Evolutionary conservation across 2,888 invertebrate species (phyloP).

Genomic region (Tupiocoris notatus): DNA sequence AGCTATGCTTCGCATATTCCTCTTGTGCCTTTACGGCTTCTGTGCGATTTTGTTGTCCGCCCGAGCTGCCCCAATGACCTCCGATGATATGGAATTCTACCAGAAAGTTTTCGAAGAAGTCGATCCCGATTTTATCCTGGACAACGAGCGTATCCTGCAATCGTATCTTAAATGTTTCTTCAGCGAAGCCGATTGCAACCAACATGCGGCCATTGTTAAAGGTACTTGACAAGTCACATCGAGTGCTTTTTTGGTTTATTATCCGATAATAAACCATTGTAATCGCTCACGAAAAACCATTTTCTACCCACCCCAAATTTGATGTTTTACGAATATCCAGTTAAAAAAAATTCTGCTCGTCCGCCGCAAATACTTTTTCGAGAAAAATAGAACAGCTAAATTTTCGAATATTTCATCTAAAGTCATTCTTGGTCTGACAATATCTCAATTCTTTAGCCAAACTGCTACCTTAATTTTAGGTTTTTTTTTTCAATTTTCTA

Average conservation of each 20-base stretch:
- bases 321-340: too few relatives aligned
- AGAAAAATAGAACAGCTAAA: too few relatives aligned
- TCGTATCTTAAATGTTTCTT: conserved; percentile 35
- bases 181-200: conserved; percentile 22
- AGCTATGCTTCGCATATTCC: not conserved
- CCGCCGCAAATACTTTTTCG: too few relatives aligned
- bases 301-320: too few relatives aligned
- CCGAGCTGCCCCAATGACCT: not conserved
- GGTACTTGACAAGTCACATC: not conserved
- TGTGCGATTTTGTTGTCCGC: not conserved
- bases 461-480: too few relatives aligned
- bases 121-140: conserved; percentile 32
- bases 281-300: too few relatives aligned
- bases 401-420: too few relatives aligned
- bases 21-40: not conserved
- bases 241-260: too few relatives aligned
- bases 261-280: too few relatives aligned
- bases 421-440: too few relatives aligned
- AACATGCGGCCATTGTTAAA: conserved; percentile 16
- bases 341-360: too few relatives aligned
- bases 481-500: not conserved
- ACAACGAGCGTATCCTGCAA: conserved; percentile 25
- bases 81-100: conserved; percentile 29
- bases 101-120: conserved; percentile 36
- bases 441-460: too few relatives aligned